Evolutionary conservation across 2,888 invertebrate species (phyloP).

Genomic region (Acronicta psi): DNA sequence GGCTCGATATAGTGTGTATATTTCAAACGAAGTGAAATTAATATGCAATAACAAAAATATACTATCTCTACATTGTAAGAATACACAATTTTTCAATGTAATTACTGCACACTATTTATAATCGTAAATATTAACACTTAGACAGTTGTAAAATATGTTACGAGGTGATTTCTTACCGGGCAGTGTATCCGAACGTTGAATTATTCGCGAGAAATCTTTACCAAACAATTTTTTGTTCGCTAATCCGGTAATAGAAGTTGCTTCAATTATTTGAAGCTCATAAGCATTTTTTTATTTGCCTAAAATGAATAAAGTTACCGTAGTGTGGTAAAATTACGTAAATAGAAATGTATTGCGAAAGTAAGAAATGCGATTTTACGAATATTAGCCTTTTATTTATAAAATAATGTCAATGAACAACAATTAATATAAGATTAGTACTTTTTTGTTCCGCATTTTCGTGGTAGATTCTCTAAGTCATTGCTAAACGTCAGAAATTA

Average conservation of each 20-base stretch:
- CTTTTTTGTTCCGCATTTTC: slow-evolving; percentile 39
- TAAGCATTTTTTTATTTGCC: slow-evolving; percentile 36
- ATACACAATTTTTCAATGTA: slow-evolving; percentile 78
- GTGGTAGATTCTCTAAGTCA: slow-evolving; percentile 29
- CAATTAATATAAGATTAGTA: slow-evolving; percentile 48
- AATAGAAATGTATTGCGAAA: slow-evolving; percentile 41
- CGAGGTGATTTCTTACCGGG: slow-evolving; percentile 52
- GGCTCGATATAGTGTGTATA: slow-evolving; percentile 42
- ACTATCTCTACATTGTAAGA: slow-evolving; percentile 67
- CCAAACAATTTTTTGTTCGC: slow-evolving; percentile 23
- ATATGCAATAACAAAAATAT: slow-evolving; percentile 64
- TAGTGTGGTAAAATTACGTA: slow-evolving; percentile 50
- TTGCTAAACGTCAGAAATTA: slow-evolving; percentile 4
- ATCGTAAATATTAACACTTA: slow-evolving; percentile 73
- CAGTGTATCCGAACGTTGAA: slow-evolving; percentile 31
- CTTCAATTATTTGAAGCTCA: slow-evolving; percentile 33
- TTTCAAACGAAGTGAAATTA: slow-evolving; percentile 44
- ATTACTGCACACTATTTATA: slow-evolving; percentile 85
- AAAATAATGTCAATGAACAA: slow-evolving; percentile 46
- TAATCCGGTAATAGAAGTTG: slow-evolving; percentile 25
- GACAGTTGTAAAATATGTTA: slow-evolving; percentile 70
- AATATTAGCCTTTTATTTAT: slow-evolving; percentile 46
- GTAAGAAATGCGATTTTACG: slow-evolving; percentile 33
- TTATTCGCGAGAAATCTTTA: slow-evolving; percentile 25
- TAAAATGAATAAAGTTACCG: slow-evolving; percentile 57